Evolutionary conservation across 2,797 vertebrate species (phyloP), one percentile per base, ranked within the genome.

Genomic region (Chelmon rostratus): DNA sequence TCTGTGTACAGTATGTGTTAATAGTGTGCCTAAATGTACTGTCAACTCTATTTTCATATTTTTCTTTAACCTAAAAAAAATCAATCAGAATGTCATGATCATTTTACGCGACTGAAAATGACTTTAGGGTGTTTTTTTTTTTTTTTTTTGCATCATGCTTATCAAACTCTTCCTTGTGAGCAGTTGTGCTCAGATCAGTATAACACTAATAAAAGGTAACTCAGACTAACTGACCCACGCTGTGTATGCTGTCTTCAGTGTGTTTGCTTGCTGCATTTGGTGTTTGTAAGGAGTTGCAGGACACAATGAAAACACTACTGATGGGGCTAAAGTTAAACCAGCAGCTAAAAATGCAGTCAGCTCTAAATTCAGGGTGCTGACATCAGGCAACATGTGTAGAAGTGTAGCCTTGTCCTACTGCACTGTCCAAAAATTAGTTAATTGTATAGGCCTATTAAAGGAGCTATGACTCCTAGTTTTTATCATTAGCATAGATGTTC

Each of bases 171-270:
- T 97, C 93, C 94, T 96, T 95, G 96, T 95, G 96, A 97, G 96
- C 96, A 94, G 85, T 91, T 94, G 91, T 95, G 94, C 95, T 96
- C 94, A 88, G 91, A 95, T 95, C 95, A 93, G 94, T 95, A 96
- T 94, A 96, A 98, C 97, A 98, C 97, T 99, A 99, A 99, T 98
- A 95, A 95, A 95, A 96, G 95, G 96, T 97, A 98, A 98, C 96
- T 96, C 92, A 93, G 94, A 95, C 92, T 95, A 93, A 94, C 90
- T 88, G 82, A 90, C 76, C 67, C 19, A 72, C 50, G 61, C 47
- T 66, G 81, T 76, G 66, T 62, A 9, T 66, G 40, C 46, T 70
- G 52, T 84, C 25, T 53, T 78, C 78, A 65, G n/a, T 75, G 19
- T 31, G 2, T 76, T 47, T 64, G 19, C 42, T 33, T 47, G 19